Percentiles rank a stretch among this genome's conserved stretches.
These are phyloP conservation scores for Megamerina dolium DNA, from an alignment of 2,888 invertebrate species.

Conservation along the genomic window DNA sequence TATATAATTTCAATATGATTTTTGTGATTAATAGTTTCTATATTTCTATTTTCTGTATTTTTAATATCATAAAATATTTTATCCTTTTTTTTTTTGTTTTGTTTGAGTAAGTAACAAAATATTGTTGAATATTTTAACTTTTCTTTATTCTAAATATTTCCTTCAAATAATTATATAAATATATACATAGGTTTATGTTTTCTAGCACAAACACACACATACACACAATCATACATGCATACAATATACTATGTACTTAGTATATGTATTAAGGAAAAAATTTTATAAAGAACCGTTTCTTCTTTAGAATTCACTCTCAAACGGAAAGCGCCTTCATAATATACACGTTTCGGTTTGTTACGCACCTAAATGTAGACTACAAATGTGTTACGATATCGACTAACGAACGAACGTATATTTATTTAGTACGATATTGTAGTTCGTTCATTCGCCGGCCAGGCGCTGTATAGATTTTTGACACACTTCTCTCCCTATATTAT, in stretches of 20 bases:
- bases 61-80: no score
- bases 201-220: no score
- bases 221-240: no score
- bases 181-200: no score
- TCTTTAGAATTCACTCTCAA: conserved; percentile 9
- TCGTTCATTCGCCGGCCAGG: no score
- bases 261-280: no score
- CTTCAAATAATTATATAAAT: no score
- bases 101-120: not conserved
- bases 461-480: conserved; percentile 8
- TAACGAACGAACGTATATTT: conserved; percentile 3
- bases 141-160: conserved; percentile 14
- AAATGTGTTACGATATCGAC: conserved; percentile 28
- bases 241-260: no score
- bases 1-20: conserved; percentile 2
- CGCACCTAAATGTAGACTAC: conserved; percentile 47
- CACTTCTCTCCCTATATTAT: no score
- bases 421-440: no score
- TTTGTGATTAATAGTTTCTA: no score
- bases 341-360: conserved; percentile 30
- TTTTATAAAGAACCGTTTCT: conserved; percentile 22
- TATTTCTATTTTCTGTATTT: no score
- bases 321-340: conserved; percentile 18
- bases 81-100: conserved; percentile 8
- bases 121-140: conserved; percentile 1